These are phyloP conservation scores for Poecilobothrus nobilitatus DNA, from an alignment of 2,888 invertebrate genomes.

Conservation along the genomic window DNA sequence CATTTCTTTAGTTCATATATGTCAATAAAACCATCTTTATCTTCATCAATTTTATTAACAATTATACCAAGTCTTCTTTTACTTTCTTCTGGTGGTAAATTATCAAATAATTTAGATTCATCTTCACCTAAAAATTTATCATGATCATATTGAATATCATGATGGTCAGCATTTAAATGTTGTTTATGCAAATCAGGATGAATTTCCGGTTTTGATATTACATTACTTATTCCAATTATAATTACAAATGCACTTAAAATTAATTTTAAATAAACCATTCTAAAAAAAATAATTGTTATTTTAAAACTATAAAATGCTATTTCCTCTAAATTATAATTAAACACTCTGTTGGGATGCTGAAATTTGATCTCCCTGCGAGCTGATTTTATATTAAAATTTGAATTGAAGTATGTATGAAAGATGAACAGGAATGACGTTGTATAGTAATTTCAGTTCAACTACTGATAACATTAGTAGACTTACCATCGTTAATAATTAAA, in stretches of 20 bases:
- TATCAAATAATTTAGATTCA: constrained; percentile 85
- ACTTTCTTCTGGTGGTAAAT: constrained; percentile 91
- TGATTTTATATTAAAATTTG: no score
- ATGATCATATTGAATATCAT: constrained; percentile 89
- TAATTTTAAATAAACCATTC: not conserved
- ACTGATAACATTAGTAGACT: no score
- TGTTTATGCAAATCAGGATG: not conserved
- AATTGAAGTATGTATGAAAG: no score
- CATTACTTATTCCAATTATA: not conserved
- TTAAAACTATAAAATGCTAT: no score
- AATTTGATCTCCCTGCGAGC: no score
- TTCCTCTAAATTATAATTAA: no score
- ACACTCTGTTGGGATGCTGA: no score
- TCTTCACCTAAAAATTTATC: constrained; percentile 95
- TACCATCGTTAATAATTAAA: no score
- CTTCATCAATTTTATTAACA: constrained; percentile 85
- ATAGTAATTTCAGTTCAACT: no score
- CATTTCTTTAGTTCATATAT: constrained; percentile 88
- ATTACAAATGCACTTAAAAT: not conserved
- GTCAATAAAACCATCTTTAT: constrained; percentile 73
- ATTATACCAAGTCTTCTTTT: constrained; percentile 80
- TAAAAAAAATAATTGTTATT: no score
- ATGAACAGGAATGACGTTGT: no score
- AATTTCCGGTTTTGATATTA: not conserved
- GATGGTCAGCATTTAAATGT: constrained; percentile 68